Conservation (phyloP, 2,113 vertebrate species). For the Clarias magur region DNA sequence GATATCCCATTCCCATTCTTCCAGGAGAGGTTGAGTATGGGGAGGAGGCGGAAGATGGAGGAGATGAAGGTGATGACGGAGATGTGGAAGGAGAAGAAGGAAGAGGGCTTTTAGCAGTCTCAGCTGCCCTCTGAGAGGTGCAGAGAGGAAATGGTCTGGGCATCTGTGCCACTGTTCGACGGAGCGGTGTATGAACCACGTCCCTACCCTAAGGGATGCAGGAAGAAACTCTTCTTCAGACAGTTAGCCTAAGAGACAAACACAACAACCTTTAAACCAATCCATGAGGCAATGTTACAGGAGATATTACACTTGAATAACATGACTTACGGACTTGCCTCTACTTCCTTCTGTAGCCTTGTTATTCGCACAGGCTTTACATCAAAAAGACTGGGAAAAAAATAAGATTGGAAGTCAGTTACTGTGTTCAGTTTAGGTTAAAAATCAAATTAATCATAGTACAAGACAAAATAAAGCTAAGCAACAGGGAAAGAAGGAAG, state of each 20-base stretch:
- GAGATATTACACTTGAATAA: slow-evolving; percentile 47
- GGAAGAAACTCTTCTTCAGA: slow-evolving; percentile 32
- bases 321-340: slow-evolving; percentile 42
- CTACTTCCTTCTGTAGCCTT: slow-evolving; percentile 40
- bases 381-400: slow-evolving; percentile 39
- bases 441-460: background rate
- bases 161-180: slow-evolving; percentile 61
- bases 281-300: background rate
- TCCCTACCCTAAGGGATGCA: slow-evolving; percentile 16
- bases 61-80: slow-evolving; percentile 66
- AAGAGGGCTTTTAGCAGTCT: slow-evolving; percentile 64
- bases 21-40: slow-evolving; percentile 59
- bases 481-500: too few species aligned
- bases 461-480: background rate
- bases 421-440: background rate
- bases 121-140: slow-evolving; percentile 52
- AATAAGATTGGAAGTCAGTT: background rate
- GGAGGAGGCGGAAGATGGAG: slow-evolving; percentile 62
- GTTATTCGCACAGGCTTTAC: slow-evolving; percentile 51
- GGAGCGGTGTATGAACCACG: slow-evolving; percentile 54
- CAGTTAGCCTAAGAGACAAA: slow-evolving; percentile 53
- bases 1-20: slow-evolving; percentile 54
- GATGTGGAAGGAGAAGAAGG: slow-evolving; percentile 63
- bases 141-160: slow-evolving; percentile 55
- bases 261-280: background rate